Percentiles rank a stretch among this genome's conserved stretches.
Evolutionary conservation across 2,888 invertebrate genomes (phyloP).

Genomic region (Sceliomorpha sp.): DNA sequence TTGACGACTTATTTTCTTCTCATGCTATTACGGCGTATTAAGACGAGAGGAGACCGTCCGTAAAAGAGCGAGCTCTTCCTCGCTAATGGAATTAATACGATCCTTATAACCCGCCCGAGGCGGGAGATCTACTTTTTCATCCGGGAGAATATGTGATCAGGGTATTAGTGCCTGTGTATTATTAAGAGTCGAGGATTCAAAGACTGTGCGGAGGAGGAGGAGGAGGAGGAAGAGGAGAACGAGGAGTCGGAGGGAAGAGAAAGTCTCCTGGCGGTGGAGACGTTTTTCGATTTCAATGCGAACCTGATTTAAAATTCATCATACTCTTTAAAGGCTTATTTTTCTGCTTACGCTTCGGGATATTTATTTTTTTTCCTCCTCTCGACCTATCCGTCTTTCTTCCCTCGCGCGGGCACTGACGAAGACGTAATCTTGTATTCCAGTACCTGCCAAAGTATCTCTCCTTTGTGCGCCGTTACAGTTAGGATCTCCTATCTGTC

Average conservation of each 20-base stretch:
- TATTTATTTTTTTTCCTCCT: conserved; percentile 73
- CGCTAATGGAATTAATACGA: conserved; percentile 79
- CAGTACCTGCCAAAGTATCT: conserved; percentile 55
- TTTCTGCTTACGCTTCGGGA: conserved; percentile 77
- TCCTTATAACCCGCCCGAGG: conserved; percentile 75
- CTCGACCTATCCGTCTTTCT: conserved; percentile 10
- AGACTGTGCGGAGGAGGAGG: conserved; percentile 51
- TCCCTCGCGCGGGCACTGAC: conserved; percentile 52
- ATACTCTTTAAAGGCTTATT: conserved; percentile 80
- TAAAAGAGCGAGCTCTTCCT: conserved; percentile 50
- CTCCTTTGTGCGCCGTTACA: conserved; percentile 60
- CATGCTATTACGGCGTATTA: conserved; percentile 35
- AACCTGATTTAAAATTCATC: conserved; percentile 80
- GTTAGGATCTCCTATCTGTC: too few relatives aligned
- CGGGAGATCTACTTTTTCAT: conserved; percentile 78
- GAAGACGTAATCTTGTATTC: conserved; percentile 69
- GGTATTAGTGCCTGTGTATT: conserved; percentile 80
- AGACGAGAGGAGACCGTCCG: conserved; percentile 23
- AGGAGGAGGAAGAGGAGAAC: conserved; percentile 66
- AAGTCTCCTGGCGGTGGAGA: conserved; percentile 75
- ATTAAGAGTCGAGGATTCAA: conserved; percentile 77
- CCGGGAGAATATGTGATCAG: conserved; percentile 79
- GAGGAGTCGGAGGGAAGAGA: conserved; percentile 58
- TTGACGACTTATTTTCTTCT: conserved; percentile 49
- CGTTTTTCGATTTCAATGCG: conserved; percentile 78